Conservation (phyloP, 2,888 invertebrate genomes). For the Amaurobius ferox region DNA sequence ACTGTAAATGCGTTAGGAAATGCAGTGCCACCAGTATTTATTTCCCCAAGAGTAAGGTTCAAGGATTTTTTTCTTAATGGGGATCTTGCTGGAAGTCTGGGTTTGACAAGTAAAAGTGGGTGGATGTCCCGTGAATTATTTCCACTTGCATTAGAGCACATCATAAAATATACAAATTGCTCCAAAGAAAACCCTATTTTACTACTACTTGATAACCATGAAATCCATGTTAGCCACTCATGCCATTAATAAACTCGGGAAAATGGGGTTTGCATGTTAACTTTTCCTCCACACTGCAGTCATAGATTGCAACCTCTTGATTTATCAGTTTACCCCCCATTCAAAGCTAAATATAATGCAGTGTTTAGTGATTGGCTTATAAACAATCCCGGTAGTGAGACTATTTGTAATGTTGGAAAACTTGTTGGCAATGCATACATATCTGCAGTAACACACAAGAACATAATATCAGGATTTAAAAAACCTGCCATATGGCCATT, state of each 20-base stretch:
- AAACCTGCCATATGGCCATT: conserved; percentile 55
- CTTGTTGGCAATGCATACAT: background rate
- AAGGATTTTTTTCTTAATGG: too few relatives aligned
- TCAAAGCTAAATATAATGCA: background rate
- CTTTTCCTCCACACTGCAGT: conserved; percentile 77
- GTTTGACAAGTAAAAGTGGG: too few relatives aligned
- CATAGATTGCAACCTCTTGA: conserved; percentile 77
- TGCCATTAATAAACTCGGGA: conserved; percentile 75
- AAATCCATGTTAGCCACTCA: conserved; percentile 74
- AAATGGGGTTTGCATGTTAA: conserved; percentile 77
- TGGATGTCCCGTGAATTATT: too few relatives aligned
- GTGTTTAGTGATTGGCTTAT: background rate
- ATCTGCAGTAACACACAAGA: conserved; percentile 1
- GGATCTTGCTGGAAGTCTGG: too few relatives aligned
- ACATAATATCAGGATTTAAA: conserved; percentile 7
- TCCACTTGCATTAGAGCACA: too few relatives aligned
- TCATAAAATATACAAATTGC: conserved; percentile 76
- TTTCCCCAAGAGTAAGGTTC: too few relatives aligned
- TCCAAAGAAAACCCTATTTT: conserved; percentile 61
- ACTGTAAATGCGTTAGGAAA: too few relatives aligned
- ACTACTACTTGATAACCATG: conserved; percentile 75
- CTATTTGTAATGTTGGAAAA: background rate
- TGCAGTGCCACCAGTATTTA: too few relatives aligned
- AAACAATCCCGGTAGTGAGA: background rate
- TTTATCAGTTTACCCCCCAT: conserved; percentile 73